Base-by-base conservation (phyloP, 2,113 vertebrate species). In the Perca fluviatilis region DNA sequence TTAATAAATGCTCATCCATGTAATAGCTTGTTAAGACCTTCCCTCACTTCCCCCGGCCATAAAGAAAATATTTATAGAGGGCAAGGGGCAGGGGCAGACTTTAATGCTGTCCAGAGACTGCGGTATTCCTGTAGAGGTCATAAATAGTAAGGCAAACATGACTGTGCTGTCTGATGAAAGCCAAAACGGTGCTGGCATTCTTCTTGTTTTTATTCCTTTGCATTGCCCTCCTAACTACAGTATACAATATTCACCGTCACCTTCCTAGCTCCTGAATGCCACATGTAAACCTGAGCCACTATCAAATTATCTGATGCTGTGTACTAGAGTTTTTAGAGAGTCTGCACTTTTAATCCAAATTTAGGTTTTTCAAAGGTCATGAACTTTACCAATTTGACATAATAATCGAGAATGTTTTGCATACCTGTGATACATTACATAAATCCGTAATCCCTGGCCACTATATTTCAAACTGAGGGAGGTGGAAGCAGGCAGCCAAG, bases 1-100 rank as follows among this genome's bases (percentile, higher is more conserved):
- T 86, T 83, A 91, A 83, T 71, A 92, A 89, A 87, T 69, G 49
- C 73, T 90, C 84, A 92, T 82, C 84, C 87, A 85, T 90, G 84
- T 85, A 89, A 92, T 84, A 74, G 83, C 83, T 87, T 86, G 64
- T 87, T 74, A 88, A 51, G 67, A 77, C 65, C 82, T 82, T 67
- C 46, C 23, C 51, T 36, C 72, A 62, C 73, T 75, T 78, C 74
- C 73, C 73, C 12, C 3, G 68, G 73, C 77, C 47, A 56, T 86
- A 90, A 91, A 83, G 72, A 64, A 56, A 79, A 83, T 83, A 83
- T 92, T 91, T 89, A 90, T 89, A 69, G 81, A 72, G 63, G 77
- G 58, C 70, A 87, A 47, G 66, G 61, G 36, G 57, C 60, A 82
- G 75, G 57, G 36, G 57, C 60, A 82, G 75, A 67, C 50, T 88